A percentile compares a stretch with the other conserved stretches of the same genome.
These are phyloP conservation scores for Stegodyphus dumicola DNA, from an alignment of 1,140 invertebrate species.

Conservation along the genomic window DNA sequence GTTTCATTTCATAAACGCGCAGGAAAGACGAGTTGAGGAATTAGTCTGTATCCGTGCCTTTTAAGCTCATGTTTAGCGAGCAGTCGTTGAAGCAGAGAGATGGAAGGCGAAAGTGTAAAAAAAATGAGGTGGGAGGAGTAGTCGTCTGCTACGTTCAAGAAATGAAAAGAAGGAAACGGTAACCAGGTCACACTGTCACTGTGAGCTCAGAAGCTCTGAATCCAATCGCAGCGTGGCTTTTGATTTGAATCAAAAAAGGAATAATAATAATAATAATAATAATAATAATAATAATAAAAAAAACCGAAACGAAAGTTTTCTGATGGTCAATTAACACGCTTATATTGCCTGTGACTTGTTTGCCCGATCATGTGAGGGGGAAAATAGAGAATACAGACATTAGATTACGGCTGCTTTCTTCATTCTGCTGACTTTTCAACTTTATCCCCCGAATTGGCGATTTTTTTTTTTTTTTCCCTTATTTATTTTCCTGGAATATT, in stretches of 20 bases:
- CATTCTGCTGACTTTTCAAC: no score
- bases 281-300: no score
- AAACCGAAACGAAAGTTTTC: not conserved
- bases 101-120: not conserved
- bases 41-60: slow-evolving; percentile 1
- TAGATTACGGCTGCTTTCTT: not conserved
- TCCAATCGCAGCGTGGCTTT: slow-evolving; percentile 26
- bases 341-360: slow-evolving; percentile 41
- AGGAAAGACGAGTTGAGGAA: not conserved
- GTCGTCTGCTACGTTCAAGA: slow-evolving; percentile 9
- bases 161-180: slow-evolving; percentile 46
- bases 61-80: slow-evolving; percentile 18
- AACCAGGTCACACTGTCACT: slow-evolving; percentile 47
- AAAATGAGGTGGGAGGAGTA: not conserved
- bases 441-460: no score
- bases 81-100: no score
- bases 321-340: slow-evolving; percentile 25
- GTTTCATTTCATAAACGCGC: not conserved
- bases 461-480: no score
- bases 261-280: no score
- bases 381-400: not conserved
- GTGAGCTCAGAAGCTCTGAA: not conserved
- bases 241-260: not conserved
- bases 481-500: no score
- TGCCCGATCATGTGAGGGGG: not conserved